Evolutionary conservation across 2,113 vertebrate species (phyloP).

Genomic region (Amblyornis subalaris): DNA sequence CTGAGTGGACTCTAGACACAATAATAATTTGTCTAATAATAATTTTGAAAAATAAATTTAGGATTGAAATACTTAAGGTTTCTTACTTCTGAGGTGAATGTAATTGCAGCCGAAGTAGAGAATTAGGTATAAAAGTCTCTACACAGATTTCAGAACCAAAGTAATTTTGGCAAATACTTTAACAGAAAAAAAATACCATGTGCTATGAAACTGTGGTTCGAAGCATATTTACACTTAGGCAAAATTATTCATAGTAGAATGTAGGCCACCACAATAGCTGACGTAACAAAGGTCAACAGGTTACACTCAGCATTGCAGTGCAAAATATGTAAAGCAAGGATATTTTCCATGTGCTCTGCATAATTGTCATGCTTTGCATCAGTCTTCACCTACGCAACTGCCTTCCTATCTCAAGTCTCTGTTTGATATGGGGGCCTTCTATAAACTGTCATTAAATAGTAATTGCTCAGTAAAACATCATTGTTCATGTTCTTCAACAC

Average conservation of each 20-base stretch:
- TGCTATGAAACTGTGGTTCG: not conserved
- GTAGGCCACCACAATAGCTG: not conserved
- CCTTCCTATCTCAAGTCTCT: not conserved
- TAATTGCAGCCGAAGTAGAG: not conserved
- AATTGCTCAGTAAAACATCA: not conserved
- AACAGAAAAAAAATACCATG: not conserved
- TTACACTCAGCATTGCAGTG: not conserved
- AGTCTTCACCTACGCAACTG: not conserved
- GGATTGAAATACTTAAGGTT: not conserved
- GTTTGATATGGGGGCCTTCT: not conserved
- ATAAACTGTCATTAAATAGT: not conserved
- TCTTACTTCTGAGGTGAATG: not conserved
- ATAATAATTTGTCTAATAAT: too few species aligned
- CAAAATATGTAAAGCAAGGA: not conserved
- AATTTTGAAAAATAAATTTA: not conserved
- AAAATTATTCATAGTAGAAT: not conserved
- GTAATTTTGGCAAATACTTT: not conserved
- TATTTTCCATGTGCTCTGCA: not conserved
- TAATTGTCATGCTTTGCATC: not conserved
- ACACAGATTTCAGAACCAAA: not conserved
- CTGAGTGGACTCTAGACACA: not conserved
- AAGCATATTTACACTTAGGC: not conserved
- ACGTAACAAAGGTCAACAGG: not conserved
- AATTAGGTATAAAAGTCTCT: not conserved
- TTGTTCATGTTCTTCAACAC: not conserved